Evolutionary conservation across 2,888 invertebrate genomes (phyloP).

Genomic region (Melolontha melolontha): DNA sequence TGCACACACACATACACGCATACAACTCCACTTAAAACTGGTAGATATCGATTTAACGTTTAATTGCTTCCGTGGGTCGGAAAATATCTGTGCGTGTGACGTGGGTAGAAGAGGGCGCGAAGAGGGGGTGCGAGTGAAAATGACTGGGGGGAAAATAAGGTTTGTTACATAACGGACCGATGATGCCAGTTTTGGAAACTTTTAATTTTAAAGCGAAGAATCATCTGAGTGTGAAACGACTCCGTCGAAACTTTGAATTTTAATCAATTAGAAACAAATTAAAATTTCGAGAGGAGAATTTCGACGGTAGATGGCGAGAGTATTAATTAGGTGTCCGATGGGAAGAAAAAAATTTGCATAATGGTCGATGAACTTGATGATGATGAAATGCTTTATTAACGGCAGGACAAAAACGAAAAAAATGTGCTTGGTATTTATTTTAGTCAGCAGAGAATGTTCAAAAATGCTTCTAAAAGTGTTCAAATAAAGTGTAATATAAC

Average conservation of each 20-base stretch:
- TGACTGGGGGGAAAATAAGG: conserved; percentile 27
- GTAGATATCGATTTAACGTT: conserved; percentile 29
- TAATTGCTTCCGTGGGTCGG: conserved; percentile 31
- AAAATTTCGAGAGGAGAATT: conserved; percentile 15
- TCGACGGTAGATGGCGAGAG: background rate
- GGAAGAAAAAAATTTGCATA: conserved; percentile 14
- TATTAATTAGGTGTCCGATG: conserved; percentile 26
- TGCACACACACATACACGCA: conserved; percentile 12
- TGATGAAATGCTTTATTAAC: background rate
- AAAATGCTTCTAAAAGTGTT: no score
- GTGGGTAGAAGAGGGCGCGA: background rate
- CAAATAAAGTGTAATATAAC: no score
- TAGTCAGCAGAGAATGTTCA: no score
- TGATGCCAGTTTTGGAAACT: conserved; percentile 29
- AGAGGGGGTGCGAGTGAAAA: conserved; percentile 11
- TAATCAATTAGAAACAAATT: conserved; percentile 32
- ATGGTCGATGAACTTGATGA: conserved; percentile 3
- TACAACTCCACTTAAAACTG: conserved; percentile 26
- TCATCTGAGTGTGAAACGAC: conserved; percentile 24
- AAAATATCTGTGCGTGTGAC: conserved; percentile 21
- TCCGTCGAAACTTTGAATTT: conserved; percentile 30
- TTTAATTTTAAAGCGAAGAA: conserved; percentile 28
- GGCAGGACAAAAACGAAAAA: background rate
- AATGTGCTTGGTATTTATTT: no score
- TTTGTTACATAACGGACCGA: conserved; percentile 11